phyloP scores from a whole-genome alignment of 92 coral and sea anemone genomes.

The Porites cylindrica region DNA sequence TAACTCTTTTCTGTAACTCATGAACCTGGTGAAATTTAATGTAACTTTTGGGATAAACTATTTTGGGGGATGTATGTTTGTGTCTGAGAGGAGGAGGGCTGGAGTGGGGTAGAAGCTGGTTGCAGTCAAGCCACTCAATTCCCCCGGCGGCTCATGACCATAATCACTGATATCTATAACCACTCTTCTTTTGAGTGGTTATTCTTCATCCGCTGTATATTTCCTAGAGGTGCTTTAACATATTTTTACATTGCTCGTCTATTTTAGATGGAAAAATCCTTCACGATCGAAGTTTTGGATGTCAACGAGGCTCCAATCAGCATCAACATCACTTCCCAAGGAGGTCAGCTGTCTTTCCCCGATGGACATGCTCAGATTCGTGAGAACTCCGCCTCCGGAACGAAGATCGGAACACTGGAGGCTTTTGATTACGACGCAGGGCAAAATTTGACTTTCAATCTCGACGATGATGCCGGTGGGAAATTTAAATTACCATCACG shows the following conservation, averaged over 20 bases:
- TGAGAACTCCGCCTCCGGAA: constrained; percentile 72
- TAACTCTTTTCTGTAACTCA: too few relatives aligned
- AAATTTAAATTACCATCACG: constrained; percentile 50
- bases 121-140: too few relatives aligned
- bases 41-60: too few relatives aligned
- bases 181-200: too few relatives aligned
- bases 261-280: constrained; percentile 79
- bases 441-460: constrained; percentile 68
- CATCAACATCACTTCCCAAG: constrained; percentile 76
- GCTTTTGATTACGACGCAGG: constrained; percentile 79
- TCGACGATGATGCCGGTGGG: constrained; percentile 84
- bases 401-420: constrained; percentile 79
- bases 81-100: too few relatives aligned
- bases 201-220: too few relatives aligned
- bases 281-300: constrained; percentile 86
- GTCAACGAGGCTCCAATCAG: constrained; percentile 89
- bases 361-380: constrained; percentile 67
- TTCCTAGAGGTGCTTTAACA: neutral
- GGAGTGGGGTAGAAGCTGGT: too few relatives aligned
- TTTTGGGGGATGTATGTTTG: too few relatives aligned
- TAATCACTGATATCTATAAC: too few relatives aligned
- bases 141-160: too few relatives aligned
- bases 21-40: too few relatives aligned
- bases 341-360: constrained; percentile 80
- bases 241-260: neutral